These are phyloP conservation scores for Sinella curviseta DNA, from an alignment of 1,140 invertebrate species.

Conservation along the genomic window DNA sequence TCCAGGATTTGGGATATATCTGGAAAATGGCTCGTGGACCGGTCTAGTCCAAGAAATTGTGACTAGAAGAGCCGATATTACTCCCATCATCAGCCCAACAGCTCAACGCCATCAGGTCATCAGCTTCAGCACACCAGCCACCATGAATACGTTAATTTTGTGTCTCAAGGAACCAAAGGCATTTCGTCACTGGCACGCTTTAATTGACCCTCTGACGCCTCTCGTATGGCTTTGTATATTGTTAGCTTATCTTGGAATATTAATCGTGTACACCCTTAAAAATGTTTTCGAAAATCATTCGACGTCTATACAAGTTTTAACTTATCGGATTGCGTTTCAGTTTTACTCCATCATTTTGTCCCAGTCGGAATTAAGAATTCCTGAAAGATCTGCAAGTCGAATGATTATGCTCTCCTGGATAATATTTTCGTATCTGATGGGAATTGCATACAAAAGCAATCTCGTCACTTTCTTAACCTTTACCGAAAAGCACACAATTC, in stretches of 20 bases:
- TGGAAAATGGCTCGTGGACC: not conserved
- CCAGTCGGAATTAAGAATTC: not conserved
- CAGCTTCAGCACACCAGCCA: not conserved
- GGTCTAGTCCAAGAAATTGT: not conserved
- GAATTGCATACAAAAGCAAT: slow-evolving; percentile 1
- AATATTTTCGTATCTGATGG: not conserved
- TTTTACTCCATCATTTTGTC: not conserved
- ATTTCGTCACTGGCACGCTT: not conserved
- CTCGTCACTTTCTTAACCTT: not conserved
- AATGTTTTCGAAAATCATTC: not conserved
- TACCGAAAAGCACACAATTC: not conserved
- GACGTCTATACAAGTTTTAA: not conserved
- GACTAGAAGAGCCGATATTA: not conserved
- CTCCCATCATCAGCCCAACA: not conserved
- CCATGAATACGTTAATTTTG: not conserved
- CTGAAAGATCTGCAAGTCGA: not conserved
- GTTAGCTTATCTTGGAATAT: not conserved
- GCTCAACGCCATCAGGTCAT: not conserved
- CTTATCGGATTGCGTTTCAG: not conserved
- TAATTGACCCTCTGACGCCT: not conserved
- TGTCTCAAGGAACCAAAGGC: not conserved
- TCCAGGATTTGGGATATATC: not conserved
- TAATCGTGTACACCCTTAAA: not conserved
- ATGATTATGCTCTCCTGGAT: not conserved
- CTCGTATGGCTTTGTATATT: not conserved